These are phyloP conservation scores for Myzus persicae DNA, from an alignment of 1,140 invertebrate species.

Conservation along the genomic window DNA sequence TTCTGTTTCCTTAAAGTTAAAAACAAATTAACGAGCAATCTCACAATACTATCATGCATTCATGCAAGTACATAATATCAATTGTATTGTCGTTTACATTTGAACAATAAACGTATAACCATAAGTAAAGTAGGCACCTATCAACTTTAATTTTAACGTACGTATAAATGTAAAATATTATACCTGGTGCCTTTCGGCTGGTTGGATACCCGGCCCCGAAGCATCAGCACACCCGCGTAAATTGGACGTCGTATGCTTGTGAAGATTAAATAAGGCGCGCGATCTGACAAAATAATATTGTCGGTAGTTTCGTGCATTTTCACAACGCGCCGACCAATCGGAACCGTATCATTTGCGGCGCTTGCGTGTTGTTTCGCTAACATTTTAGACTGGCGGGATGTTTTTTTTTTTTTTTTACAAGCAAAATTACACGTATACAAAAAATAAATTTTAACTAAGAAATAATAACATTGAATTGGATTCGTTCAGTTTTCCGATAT, in stretches of 20 bases:
- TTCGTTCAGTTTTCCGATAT: slow-evolving; percentile 13
- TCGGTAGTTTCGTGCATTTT: slow-evolving; percentile 11
- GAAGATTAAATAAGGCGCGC: slow-evolving; percentile 39
- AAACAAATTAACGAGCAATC: background rate
- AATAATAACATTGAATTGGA: background rate
- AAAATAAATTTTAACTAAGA: background rate
- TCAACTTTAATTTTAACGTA: background rate
- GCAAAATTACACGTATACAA: slow-evolving; percentile 45
- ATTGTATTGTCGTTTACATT: background rate
- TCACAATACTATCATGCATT: background rate
- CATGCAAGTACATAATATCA: background rate
- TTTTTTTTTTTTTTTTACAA: background rate
- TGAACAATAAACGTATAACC: background rate
- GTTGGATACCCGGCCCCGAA: slow-evolving; percentile 47
- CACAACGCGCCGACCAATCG: background rate
- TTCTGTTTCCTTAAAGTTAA: background rate
- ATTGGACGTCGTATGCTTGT: slow-evolving; percentile 24
- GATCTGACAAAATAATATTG: slow-evolving; percentile 5
- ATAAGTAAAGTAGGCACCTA: background rate
- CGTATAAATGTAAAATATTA: background rate
- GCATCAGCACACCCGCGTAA: slow-evolving; percentile 52
- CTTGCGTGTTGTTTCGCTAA: slow-evolving; percentile 25
- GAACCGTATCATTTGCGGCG: background rate
- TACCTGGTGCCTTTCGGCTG: slow-evolving; percentile 43
- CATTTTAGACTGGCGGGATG: background rate